These are phyloP conservation scores for Junonia oenone DNA, from an alignment of 2,888 invertebrate genomes.

Conservation along the genomic window DNA sequence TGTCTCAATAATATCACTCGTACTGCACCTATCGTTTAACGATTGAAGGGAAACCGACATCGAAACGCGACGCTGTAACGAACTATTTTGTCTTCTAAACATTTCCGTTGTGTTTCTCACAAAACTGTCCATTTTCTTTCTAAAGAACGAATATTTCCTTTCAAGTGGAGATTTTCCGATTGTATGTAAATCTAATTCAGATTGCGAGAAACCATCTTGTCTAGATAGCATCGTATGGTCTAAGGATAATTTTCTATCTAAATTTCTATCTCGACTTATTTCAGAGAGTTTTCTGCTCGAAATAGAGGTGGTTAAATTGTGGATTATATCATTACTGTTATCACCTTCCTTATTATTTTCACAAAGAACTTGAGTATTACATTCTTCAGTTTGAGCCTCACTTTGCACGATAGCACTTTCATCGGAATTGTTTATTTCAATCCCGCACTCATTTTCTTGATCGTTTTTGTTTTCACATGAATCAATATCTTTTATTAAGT, in stretches of 20 bases:
- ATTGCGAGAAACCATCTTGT: slow-evolving; percentile 58
- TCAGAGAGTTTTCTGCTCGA: slow-evolving; percentile 13
- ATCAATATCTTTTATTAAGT: slow-evolving; percentile 13
- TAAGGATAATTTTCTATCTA: slow-evolving; percentile 62
- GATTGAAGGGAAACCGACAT: slow-evolving; percentile 65
- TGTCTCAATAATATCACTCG: slow-evolving; percentile 3
- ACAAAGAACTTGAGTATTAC: slow-evolving; percentile 4
- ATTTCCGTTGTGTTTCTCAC: slow-evolving; percentile 67
- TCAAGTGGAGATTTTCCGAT: slow-evolving; percentile 66
- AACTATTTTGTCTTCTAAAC: slow-evolving; percentile 51
- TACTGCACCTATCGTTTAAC: slow-evolving; percentile 42
- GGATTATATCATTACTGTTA: slow-evolving; percentile 1
- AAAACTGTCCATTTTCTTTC: slow-evolving; percentile 69
- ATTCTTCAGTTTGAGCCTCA: neutral
- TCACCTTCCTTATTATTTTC: neutral
- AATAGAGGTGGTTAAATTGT: slow-evolving; percentile 3
- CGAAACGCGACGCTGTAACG: slow-evolving; percentile 48
- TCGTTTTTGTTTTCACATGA: slow-evolving; percentile 17
- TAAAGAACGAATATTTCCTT: slow-evolving; percentile 68
- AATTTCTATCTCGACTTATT: slow-evolving; percentile 48
- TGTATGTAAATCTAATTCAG: slow-evolving; percentile 63
- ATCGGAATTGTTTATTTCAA: neutral
- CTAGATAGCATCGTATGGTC: slow-evolving; percentile 59
- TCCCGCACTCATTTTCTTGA: slow-evolving; percentile 21
- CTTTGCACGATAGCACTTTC: neutral